phyloP scores from a whole-genome alignment of 1,140 invertebrate species.

The Eurosta solidaginis region DNA sequence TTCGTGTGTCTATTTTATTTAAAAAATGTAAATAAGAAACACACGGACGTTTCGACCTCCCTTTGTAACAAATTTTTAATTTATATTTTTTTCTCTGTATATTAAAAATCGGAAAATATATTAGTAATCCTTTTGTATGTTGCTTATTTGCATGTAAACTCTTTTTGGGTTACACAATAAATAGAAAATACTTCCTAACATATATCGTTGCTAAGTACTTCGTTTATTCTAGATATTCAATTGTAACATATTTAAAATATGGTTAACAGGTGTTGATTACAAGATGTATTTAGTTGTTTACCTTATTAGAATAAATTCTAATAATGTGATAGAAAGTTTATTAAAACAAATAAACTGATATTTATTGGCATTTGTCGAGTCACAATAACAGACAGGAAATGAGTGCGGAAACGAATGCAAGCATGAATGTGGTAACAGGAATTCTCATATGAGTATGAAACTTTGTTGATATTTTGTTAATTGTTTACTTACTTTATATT shows the following conservation, averaged over 20 bases:
- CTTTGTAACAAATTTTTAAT: too few species aligned
- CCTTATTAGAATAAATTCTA: neutral
- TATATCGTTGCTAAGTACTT: too few species aligned
- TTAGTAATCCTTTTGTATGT: neutral
- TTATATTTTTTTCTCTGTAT: neutral
- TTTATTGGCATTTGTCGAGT: too few species aligned
- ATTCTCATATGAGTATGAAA: too few species aligned
- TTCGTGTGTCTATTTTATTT: too few species aligned
- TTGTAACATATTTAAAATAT: neutral
- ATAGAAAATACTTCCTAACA: neutral
- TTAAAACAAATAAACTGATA: neutral
- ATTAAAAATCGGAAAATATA: neutral
- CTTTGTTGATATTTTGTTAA: too few species aligned
- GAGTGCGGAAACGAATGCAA: too few species aligned
- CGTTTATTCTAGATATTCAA: too few species aligned
- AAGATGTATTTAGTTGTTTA: neutral
- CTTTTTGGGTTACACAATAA: neutral
- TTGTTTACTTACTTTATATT: neutral
- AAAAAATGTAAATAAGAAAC: too few species aligned
- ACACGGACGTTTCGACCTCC: too few species aligned
- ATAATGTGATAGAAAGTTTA: neutral
- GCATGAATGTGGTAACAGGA: too few species aligned
- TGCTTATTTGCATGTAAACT: neutral
- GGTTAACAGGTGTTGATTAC: neutral
- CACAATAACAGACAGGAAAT: too few species aligned